phyloP scores from a whole-genome alignment of 2,888 invertebrate species.

The Trissonchulus latispiculum region DNA sequence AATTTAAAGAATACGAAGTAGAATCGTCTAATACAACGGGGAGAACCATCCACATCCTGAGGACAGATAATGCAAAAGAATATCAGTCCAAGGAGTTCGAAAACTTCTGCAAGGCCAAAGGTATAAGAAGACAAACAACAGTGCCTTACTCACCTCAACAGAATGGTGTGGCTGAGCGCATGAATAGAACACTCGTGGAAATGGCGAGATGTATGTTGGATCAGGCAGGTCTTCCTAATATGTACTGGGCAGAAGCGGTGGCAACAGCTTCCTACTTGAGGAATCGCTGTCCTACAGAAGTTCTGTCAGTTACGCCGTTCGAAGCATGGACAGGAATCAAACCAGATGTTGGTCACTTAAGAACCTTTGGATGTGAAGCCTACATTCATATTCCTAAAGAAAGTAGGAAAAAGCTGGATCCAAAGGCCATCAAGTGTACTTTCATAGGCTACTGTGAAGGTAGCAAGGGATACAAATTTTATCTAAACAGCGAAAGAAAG shows the following conservation, averaged over 20 bases:
- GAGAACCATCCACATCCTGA: neutral
- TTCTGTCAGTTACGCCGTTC: neutral
- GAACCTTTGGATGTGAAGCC: neutral
- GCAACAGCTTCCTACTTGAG: conserved; percentile 24
- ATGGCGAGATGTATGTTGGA: conserved; percentile 21
- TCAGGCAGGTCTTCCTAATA: conserved; percentile 17
- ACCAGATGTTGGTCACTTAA: neutral
- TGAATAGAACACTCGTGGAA: conserved; percentile 21
- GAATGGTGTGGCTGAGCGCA: conserved; percentile 24
- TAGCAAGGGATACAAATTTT: neutral
- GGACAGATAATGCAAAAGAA: conserved; percentile 25
- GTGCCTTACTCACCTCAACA: conserved; percentile 21
- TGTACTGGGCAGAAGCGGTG: conserved; percentile 26
- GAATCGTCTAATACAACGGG: neutral
- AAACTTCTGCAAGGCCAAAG: neutral
- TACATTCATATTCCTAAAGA: neutral
- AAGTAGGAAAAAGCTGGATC: neutral
- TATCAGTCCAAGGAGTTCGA: conserved; percentile 17
- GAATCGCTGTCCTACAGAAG: conserved; percentile 19
- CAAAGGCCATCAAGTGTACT: neutral
- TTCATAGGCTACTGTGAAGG: neutral
- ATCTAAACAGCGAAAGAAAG: too few species aligned
- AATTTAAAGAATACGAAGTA: conserved; percentile 18
- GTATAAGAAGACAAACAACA: conserved; percentile 18
- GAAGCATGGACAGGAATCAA: neutral